Conservation (phyloP, 2,113 vertebrate genomes). For the Aythya baeri region DNA sequence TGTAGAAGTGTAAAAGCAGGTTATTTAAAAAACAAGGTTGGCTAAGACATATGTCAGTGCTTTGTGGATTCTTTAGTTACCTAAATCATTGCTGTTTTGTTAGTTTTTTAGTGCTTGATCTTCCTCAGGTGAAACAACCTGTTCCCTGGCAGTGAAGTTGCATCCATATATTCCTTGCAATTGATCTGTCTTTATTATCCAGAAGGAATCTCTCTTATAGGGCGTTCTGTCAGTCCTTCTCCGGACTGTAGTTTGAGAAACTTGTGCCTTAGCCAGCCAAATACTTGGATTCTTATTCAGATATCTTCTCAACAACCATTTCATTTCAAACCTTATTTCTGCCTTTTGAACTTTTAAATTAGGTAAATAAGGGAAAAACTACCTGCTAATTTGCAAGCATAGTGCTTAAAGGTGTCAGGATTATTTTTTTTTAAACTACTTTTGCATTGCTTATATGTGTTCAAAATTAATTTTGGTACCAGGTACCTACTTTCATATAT, state of each 20-base stretch:
- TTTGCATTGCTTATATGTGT: not conserved
- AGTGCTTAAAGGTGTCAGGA: not conserved
- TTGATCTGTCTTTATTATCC: not conserved
- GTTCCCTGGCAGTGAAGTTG: not conserved
- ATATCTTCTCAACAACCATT: not conserved
- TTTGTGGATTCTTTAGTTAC: not conserved
- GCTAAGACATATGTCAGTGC: not conserved
- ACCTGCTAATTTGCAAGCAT: not conserved
- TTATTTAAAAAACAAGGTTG: not conserved
- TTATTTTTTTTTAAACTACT: not conserved
- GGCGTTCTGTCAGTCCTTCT: not conserved
- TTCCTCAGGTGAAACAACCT: not conserved
- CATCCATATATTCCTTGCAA: not conserved
- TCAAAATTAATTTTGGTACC: not conserved
- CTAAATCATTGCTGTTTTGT: not conserved
- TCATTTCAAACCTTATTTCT: not conserved
- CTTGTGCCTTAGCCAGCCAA: not conserved
- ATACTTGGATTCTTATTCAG: not conserved
- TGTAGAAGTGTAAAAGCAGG: not conserved
- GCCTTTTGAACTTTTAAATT: not conserved
- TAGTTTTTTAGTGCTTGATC: not conserved
- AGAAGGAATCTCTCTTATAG: not conserved
- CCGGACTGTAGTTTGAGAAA: not conserved
- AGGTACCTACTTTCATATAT: not conserved
- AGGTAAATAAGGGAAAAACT: not conserved